Percentiles rank a stretch among this genome's conserved stretches.
Conservation (phyloP, 2,888 invertebrate genomes). For the Lithophane leautieri region DNA sequence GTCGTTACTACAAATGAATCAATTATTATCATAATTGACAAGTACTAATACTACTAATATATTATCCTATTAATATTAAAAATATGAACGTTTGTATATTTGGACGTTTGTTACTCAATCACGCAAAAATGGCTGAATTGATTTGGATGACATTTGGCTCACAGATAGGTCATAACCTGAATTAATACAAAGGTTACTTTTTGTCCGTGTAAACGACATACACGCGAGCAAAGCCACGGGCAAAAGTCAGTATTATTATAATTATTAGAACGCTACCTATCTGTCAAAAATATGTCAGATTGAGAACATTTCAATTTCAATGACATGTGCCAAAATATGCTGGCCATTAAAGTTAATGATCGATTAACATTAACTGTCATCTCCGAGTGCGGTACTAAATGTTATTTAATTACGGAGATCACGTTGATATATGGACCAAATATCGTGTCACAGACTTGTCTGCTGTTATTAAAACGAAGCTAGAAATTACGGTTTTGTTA, state of each 20-base stretch:
- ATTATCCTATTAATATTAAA: background rate
- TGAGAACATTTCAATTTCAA: background rate
- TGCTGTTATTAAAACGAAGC: constrained; percentile 16
- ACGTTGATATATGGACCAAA: constrained; percentile 43
- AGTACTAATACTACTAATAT: background rate
- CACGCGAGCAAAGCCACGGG: background rate
- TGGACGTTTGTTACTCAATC: background rate
- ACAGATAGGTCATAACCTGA: background rate
- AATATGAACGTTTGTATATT: background rate
- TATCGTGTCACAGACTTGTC: constrained; percentile 38
- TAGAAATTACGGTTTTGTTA: constrained; percentile 29
- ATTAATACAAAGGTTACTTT: background rate
- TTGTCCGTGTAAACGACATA: background rate
- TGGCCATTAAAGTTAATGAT: background rate
- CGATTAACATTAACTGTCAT: background rate
- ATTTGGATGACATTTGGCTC: background rate
- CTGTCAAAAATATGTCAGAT: background rate
- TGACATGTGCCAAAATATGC: background rate
- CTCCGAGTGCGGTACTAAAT: constrained; percentile 19
- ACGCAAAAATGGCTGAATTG: background rate
- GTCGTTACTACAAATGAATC: background rate
- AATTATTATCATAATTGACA: background rate
- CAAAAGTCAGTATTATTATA: background rate
- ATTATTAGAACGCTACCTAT: background rate
- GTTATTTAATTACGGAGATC: constrained; percentile 50